A percentile compares a stretch with the other conserved stretches of the same genome.
Evolutionary conservation across 2,113 vertebrate species (phyloP).

Genomic region (Acrocephalus arundinaceus): DNA sequence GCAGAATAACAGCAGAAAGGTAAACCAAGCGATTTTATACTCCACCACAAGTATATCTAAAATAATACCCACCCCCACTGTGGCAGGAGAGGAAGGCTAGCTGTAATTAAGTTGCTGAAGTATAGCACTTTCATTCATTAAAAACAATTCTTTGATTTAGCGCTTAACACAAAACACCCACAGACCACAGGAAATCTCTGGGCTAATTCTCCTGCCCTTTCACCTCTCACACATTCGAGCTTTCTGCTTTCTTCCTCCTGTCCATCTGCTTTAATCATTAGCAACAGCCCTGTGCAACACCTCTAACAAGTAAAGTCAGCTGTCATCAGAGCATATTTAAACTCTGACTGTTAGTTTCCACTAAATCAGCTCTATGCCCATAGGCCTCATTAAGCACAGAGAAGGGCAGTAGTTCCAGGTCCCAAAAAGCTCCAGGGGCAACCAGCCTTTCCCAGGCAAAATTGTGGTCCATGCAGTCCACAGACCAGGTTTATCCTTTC

Average conservation of each 20-base stretch:
- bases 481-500: not conserved
- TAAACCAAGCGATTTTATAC: not conserved
- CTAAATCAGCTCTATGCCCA: conserved; percentile 76
- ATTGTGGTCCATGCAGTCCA: not conserved
- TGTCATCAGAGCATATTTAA: conserved; percentile 81
- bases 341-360: conserved; percentile 78
- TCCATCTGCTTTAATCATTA: conserved; percentile 84
- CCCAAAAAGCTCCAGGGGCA: conserved; percentile 35
- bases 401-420: conserved; percentile 63
- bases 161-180: conserved; percentile 71
- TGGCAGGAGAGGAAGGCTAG: conserved; percentile 44
- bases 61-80: not conserved
- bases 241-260: conserved; percentile 79
- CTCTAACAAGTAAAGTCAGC: conserved; percentile 76
- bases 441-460: conserved; percentile 22
- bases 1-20: not conserved
- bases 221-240: conserved; percentile 81
- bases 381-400: conserved; percentile 72
- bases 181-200: conserved; percentile 82
- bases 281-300: conserved; percentile 75
- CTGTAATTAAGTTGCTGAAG: conserved; percentile 68
- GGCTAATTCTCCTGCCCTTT: conserved; percentile 80
- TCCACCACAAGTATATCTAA: not conserved
- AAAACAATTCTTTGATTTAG: conserved; percentile 73
- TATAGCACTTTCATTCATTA: conserved; percentile 71